A percentile compares a stretch with the other conserved stretches of the same genome.
These are phyloP conservation scores for silkworm (Bombyx mori) DNA, from an alignment of 1,140 invertebrate species.

Conservation along the genomic window DNA sequence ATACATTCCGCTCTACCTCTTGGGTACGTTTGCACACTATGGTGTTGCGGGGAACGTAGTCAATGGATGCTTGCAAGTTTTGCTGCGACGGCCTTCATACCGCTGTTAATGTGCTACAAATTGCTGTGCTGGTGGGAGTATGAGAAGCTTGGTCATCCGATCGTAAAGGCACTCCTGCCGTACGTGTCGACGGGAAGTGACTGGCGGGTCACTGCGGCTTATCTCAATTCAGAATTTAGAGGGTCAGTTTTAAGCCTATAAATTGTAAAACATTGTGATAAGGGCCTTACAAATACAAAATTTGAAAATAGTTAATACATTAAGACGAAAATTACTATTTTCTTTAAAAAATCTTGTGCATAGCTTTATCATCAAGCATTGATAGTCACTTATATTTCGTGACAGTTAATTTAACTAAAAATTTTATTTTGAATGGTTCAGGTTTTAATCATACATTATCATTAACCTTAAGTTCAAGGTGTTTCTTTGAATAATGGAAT, in stretches of 20 bases:
- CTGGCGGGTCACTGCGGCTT: conserved; percentile 79
- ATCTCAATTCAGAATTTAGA: conserved; percentile 85
- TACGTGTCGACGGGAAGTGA: conserved; percentile 75
- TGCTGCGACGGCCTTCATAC: conserved; percentile 37
- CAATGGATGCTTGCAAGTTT: conserved; percentile 50
- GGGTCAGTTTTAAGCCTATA: conserved; percentile 62
- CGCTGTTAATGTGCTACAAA: conserved; percentile 50
- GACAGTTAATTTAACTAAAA: too few species aligned
- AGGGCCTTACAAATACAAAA: too few species aligned
- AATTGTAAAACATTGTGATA: too few species aligned
- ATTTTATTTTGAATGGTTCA: too few species aligned
- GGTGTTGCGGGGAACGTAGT: conserved; percentile 36
- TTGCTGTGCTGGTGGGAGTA: conserved; percentile 78
- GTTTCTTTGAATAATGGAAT: too few species aligned
- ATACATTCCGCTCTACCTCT: conserved; percentile 79
- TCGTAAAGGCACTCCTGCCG: conserved; percentile 75
- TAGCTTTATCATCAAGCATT: too few species aligned
- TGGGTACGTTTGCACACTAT: conserved; percentile 74
- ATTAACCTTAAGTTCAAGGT: too few species aligned
- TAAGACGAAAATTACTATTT: too few species aligned
- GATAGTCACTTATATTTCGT: too few species aligned
- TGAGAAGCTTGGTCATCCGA: conserved; percentile 82
- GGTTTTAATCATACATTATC: too few species aligned
- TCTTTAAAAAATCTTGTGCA: too few species aligned
- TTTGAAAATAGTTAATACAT: too few species aligned